Evolutionary conservation across 30 jellyfish, hydroid and myxozoan species (phyloP), one percentile per base, ranked within the genome.

Genomic region (Hydra vulgaris): DNA sequence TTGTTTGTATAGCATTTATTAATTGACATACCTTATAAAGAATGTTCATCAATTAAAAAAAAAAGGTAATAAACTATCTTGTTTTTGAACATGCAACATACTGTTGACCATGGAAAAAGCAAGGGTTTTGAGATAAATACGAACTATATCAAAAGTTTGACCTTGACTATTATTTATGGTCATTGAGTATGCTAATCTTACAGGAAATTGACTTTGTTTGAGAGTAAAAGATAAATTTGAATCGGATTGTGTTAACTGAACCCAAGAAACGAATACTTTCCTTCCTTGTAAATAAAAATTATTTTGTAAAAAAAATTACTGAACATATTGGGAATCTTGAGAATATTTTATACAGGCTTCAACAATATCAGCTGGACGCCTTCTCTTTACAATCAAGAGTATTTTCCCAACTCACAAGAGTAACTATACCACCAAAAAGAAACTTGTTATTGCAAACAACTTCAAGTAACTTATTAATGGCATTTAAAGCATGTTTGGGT

Each of bases 371-470:
- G 61, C 61, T 40, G 61, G 61, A 5, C 12, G 61, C 61, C 61
- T 12, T 40, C 85, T 86, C 21, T 22, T 54, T 23, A 87, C 95
- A 19, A 76, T 95, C 20, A 89, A 95, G n/a, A 73, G 76, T 18
- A 78, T 56, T 71, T 87, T 89, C 18, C 23, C 95, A 87, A 25
- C 94, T 87, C 53, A 56, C 72, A n/a, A 87, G 89, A 56, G 66
- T 24, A 19, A 79, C 53, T 25, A 25, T 80, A 0, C 90, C 95
- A 17, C 95, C 89, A 76, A 87, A 72, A 27, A 66, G 88, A n/a
- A 54, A 53, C 16, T 87, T 23, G 19, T 18, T 71, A 54, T 68
- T 61, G 22, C 68, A 25, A 15, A 87, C 70, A 80, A 82, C 95
- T 26, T 71, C 23, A 8, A 87, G 66, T 18, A 78, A 27, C 52